Evolutionary conservation across 2,888 invertebrate species (phyloP).

Genomic region (Phymatocera aterrima): DNA sequence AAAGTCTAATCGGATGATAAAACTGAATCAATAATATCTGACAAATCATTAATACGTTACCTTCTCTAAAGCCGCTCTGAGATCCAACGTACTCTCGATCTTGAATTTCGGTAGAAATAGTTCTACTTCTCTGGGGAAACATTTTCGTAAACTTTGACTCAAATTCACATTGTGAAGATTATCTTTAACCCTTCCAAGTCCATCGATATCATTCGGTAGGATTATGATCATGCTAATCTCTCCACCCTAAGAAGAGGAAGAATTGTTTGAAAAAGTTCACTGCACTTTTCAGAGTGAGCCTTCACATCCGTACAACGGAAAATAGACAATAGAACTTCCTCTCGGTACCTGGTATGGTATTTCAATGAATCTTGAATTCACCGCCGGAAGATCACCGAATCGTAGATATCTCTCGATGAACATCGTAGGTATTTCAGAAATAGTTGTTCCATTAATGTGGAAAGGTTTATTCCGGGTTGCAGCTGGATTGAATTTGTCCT

Average conservation of each 20-base stretch:
- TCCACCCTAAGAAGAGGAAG: constrained; percentile 75
- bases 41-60: constrained; percentile 74
- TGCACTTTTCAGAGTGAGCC: background rate
- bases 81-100: constrained; percentile 83
- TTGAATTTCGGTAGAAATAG: constrained; percentile 88
- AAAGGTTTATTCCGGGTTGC: constrained; percentile 82
- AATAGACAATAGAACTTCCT: background rate
- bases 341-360: constrained; percentile 80
- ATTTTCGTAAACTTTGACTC: background rate
- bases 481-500: constrained; percentile 79
- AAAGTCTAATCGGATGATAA: no score
- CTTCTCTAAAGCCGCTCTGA: constrained; percentile 79
- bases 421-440: constrained; percentile 85
- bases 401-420: constrained; percentile 76
- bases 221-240: constrained; percentile 86
- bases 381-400: constrained; percentile 75
- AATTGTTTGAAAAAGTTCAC: background rate
- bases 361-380: constrained; percentile 81
- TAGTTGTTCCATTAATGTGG: constrained; percentile 76
- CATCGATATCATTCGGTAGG: constrained; percentile 82
- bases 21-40: background rate
- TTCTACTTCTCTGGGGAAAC: constrained; percentile 76
- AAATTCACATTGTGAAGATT: constrained; percentile 65
- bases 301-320: background rate
- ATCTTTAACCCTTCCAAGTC: constrained; percentile 65